Evolutionary conservation across 2,888 invertebrate genomes (phyloP).

Genomic region (Cataglyphis altisquamis): DNA sequence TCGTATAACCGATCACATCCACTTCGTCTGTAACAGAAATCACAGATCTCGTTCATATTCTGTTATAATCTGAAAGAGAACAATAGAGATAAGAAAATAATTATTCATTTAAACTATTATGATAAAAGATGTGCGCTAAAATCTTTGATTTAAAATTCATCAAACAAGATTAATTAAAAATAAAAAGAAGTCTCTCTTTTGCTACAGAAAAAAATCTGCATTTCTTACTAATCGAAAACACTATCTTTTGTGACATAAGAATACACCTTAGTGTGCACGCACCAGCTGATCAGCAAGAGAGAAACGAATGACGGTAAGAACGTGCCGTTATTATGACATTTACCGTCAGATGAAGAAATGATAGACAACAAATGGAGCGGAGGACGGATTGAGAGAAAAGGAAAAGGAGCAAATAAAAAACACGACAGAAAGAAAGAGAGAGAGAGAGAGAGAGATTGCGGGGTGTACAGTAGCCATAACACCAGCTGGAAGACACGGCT

Average conservation of each 20-base stretch:
- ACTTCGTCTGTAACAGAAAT: slow-evolving; percentile 91
- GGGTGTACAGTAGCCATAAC: slow-evolving; percentile 80
- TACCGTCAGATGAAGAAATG: slow-evolving; percentile 67
- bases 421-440: slow-evolving; percentile 64
- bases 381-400: background rate
- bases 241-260: background rate
- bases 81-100: slow-evolving; percentile 35
- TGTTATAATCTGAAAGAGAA: slow-evolving; percentile 34
- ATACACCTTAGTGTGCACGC: background rate
- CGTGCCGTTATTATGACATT: slow-evolving; percentile 79
- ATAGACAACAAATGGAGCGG: slow-evolving; percentile 37
- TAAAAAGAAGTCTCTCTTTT: slow-evolving; percentile 54
- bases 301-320: slow-evolving; percentile 54
- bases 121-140: slow-evolving; percentile 69
- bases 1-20: slow-evolving; percentile 94
- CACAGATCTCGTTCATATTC: background rate
- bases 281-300: slow-evolving; percentile 4
- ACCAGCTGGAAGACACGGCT: slow-evolving; percentile 79
- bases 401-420: slow-evolving; percentile 42
- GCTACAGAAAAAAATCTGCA: background rate
- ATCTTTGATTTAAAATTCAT: slow-evolving; percentile 83
- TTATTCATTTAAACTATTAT: slow-evolving; percentile 51
- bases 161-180: slow-evolving; percentile 83
- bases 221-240: background rate
- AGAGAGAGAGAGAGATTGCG: slow-evolving; percentile 68